Percentiles rank a stretch among this genome's conserved stretches.
phyloP scores from a whole-genome alignment of 1,140 invertebrate species.

The Marisa cornuarietis region DNA sequence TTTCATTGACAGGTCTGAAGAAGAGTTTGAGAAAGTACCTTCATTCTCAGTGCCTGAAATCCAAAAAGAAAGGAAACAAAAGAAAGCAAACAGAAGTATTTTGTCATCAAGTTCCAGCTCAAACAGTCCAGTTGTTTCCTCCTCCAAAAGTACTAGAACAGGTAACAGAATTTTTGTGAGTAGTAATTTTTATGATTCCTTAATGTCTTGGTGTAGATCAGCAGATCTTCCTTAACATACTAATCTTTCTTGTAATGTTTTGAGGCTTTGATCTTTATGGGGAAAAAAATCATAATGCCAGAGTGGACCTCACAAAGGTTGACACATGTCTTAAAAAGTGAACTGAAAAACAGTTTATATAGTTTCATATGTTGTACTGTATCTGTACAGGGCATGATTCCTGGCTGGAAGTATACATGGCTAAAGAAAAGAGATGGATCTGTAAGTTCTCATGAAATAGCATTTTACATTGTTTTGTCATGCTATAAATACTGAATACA shows the following conservation, averaged over 20 bases:
- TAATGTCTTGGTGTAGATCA: too few relatives aligned
- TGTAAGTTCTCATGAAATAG: conserved; percentile 48
- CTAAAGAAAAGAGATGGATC: conserved; percentile 55
- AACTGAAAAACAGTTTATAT: not conserved
- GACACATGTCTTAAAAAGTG: too few relatives aligned
- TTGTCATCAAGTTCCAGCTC: conserved; percentile 12
- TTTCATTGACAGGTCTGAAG: conserved; percentile 17
- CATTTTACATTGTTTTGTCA: not conserved
- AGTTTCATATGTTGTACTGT: not conserved
- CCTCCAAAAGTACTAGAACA: too few relatives aligned
- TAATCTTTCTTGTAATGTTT: too few relatives aligned
- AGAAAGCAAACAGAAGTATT: conserved; percentile 67
- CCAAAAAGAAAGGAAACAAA: conserved; percentile 33
- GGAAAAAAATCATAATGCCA: too few relatives aligned
- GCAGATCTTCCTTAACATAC: too few relatives aligned
- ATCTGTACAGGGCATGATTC: conserved; percentile 71
- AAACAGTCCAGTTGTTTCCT: too few relatives aligned
- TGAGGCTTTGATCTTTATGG: too few relatives aligned
- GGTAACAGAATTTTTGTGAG: not conserved
- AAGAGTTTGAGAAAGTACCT: conserved; percentile 35
- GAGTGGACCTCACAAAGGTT: too few relatives aligned
- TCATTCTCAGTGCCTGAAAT: conserved; percentile 22
- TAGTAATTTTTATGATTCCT: not conserved
- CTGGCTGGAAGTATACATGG: conserved; percentile 85
- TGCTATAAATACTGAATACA: too few relatives aligned